Conservation (phyloP, 2,797 vertebrate species). For the Telmatherina bonti region DNA sequence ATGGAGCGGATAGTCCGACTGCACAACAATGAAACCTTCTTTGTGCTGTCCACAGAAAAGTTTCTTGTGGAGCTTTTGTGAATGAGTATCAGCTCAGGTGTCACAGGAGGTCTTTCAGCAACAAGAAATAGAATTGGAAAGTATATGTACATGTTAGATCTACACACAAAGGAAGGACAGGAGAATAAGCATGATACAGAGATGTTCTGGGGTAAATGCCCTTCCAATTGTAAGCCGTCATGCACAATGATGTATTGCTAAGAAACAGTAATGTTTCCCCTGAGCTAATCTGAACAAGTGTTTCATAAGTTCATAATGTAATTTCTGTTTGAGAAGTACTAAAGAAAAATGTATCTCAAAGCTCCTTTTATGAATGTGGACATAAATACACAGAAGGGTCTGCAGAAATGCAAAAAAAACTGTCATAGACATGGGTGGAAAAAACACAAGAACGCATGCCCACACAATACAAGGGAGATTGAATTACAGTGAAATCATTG, state of each 20-base stretch:
- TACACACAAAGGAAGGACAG: not conserved
- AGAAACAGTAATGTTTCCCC: not conserved
- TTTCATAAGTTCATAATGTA: not conserved
- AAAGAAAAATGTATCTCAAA: not conserved
- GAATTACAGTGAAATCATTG: conserved; percentile 78
- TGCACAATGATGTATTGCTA: not conserved
- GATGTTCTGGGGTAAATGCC: not conserved
- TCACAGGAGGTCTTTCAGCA: not conserved
- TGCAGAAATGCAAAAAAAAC: conserved; percentile 25
- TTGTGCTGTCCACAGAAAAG: not conserved
- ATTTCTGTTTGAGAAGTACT: not conserved
- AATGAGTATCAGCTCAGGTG: conserved; percentile 12
- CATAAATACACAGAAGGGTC: conserved; percentile 26
- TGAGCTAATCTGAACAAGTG: not conserved
- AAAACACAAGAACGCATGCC: conserved; percentile 11
- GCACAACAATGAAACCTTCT: conserved; percentile 14
- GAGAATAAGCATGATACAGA: not conserved
- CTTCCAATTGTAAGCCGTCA: not conserved
- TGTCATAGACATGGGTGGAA: conserved; percentile 47
- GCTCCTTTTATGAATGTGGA: not conserved
- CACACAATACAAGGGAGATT: conserved; percentile 38
- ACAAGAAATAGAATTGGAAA: not conserved
- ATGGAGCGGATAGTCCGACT: conserved; percentile 15
- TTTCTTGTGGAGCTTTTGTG: not conserved
- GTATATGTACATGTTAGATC: not conserved